Evolutionary conservation across 2,113 vertebrate genomes (phyloP), one percentile per base, ranked within the genome.

Genomic region (Sylvia atricapilla): DNA sequence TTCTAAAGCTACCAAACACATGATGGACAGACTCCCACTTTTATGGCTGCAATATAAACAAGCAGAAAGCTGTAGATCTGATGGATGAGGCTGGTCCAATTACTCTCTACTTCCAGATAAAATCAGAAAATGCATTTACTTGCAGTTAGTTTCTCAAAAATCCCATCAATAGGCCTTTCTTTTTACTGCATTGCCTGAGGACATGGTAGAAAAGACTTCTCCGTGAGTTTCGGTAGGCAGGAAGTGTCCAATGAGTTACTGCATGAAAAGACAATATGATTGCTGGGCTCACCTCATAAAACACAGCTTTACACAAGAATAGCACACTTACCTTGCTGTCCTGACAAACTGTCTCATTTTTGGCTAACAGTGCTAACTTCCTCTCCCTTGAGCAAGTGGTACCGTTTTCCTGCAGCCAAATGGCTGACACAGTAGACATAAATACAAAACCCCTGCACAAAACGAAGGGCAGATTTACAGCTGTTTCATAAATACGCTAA

Each of bases 101-200:
- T 67, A 23, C 27, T 85, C 69, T 90, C 44, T 14, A 23, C 56
- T 70, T 68, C 43, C 87, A 85, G 85, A 88, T 74, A 94, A 86
- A 91, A 93, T 55, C 72, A 86, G 75, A 90, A 59, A 72, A 74
- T 27, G 56, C 58, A 92, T 94, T 62, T 85, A 76, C 55, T 90
- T 85, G 66, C 74, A 85, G 50, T 28, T 85, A 43, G 46, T 70
- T 91, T 93, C 82, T 91, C 79, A 85, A 82, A 96, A 96, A 80
- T 59, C 55, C 70, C 47, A 88, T 43, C 56, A 82, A 62, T 33
- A 69, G 59, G 46, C 63, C 59, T 88, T 83, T 76, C 41, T 68
- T 95, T 91, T 79, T 49, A 87, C 56, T 37, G 47, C 27, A 52
- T 37, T 77, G 83, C 76, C 73, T 93, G 64, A 63, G 80, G 80